phyloP scores from a whole-genome alignment of 1,140 invertebrate genomes.

The Adoxophyes honmai region DNA sequence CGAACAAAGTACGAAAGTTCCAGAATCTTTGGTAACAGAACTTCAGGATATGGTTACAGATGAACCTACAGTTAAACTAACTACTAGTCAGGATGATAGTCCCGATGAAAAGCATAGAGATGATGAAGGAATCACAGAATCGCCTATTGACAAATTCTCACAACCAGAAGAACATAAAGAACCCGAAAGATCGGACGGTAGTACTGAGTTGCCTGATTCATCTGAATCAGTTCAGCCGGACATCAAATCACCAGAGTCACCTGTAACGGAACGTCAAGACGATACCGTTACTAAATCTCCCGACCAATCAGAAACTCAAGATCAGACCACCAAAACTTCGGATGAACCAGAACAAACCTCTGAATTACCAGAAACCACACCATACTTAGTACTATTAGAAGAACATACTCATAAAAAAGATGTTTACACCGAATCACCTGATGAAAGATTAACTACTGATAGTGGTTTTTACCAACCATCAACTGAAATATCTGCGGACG shows the following conservation, averaged over 20 bases:
- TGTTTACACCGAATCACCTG: slow-evolving; percentile 9
- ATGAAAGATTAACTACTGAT: slow-evolving; percentile 30
- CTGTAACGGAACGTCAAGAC: slow-evolving; percentile 21
- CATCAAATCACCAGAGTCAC: slow-evolving; percentile 20
- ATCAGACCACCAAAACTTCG: slow-evolving; percentile 27
- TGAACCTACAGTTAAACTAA: background rate
- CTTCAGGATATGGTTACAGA: background rate
- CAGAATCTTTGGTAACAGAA: slow-evolving; percentile 1
- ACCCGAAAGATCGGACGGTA: no score
- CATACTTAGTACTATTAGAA: slow-evolving; percentile 56
- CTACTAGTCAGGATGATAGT: background rate
- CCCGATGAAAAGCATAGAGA: background rate
- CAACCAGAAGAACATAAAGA: background rate
- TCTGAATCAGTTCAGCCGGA: slow-evolving; percentile 17
- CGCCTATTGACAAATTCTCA: background rate
- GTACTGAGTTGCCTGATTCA: slow-evolving; percentile 8
- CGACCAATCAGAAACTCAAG: background rate
- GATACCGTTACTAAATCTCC: slow-evolving; percentile 20
- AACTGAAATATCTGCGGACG: slow-evolving; percentile 10
- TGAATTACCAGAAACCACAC: slow-evolving; percentile 37
- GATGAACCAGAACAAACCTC: slow-evolving; percentile 43
- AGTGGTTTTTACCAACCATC: slow-evolving; percentile 19
- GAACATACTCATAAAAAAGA: slow-evolving; percentile 52
- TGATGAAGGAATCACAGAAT: background rate
- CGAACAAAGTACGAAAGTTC: background rate